A percentile compares a stretch with the other conserved stretches of the same genome.
phyloP scores from a whole-genome alignment of 2,888 invertebrate genomes.

The Pardosa pseudoannulata region DNA sequence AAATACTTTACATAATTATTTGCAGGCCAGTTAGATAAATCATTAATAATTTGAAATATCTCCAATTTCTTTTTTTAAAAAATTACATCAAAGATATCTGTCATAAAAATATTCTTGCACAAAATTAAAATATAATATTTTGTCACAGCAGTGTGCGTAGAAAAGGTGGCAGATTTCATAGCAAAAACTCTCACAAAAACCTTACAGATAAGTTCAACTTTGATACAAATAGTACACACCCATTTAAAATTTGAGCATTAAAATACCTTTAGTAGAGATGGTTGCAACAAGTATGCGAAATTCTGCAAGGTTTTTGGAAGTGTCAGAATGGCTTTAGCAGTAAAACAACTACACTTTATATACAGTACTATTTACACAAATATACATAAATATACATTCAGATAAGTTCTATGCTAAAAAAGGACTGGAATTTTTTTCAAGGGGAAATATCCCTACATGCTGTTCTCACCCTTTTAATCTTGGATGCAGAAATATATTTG shows the following conservation, averaged over 20 bases:
- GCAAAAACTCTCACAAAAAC: slow-evolving; percentile 22
- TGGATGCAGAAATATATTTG: slow-evolving; percentile 19
- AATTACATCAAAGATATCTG: slow-evolving; percentile 38
- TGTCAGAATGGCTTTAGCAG: background rate
- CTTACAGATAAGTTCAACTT: background rate
- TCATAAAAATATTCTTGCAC: slow-evolving; percentile 49
- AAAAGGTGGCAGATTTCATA: slow-evolving; percentile 24
- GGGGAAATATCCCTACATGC: slow-evolving; percentile 49
- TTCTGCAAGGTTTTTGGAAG: slow-evolving; percentile 22
- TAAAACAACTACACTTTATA: slow-evolving; percentile 24
- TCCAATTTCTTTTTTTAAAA: background rate
- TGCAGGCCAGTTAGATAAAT: background rate
- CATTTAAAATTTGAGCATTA: slow-evolving; percentile 17
- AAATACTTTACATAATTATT: background rate
- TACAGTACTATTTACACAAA: slow-evolving; percentile 63
- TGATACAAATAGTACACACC: background rate
- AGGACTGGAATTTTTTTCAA: slow-evolving; percentile 16
- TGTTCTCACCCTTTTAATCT: slow-evolving; percentile 49
- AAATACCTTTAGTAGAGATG: background rate
- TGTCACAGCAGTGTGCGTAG: slow-evolving; percentile 34
- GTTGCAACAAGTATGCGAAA: background rate
- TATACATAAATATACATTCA: slow-evolving; percentile 50
- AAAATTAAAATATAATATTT: slow-evolving; percentile 28
- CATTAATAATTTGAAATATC: background rate
- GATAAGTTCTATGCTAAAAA: slow-evolving; percentile 20